phyloP scores from a whole-genome alignment of 2,797 vertebrate species.

The Cirrhinus molitorella region DNA sequence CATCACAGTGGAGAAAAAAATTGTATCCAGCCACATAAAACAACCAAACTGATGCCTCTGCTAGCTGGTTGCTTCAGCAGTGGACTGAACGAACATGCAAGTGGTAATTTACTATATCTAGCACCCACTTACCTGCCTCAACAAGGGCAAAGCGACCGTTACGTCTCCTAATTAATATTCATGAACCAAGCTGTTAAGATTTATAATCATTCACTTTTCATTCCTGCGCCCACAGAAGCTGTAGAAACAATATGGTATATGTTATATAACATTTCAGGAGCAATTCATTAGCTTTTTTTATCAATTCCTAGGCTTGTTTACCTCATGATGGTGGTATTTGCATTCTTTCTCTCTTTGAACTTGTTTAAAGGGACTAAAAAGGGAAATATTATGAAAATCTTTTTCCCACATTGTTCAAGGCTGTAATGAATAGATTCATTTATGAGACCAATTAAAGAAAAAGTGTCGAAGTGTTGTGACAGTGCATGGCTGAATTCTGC shows the following conservation, averaged over 20 bases:
- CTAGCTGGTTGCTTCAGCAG: background rate
- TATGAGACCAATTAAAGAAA: slow-evolving; percentile 17
- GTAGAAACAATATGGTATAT: background rate
- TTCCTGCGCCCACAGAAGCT: no score
- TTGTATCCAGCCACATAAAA: background rate
- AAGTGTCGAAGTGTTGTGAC: slow-evolving; percentile 17
- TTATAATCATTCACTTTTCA: slow-evolving; percentile 6
- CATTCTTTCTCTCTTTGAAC: background rate
- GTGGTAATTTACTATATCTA: slow-evolving; percentile 14
- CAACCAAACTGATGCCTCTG: background rate
- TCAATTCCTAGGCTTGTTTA: background rate
- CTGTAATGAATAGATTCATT: slow-evolving; percentile 9
- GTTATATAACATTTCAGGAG: background rate
- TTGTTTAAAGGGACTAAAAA: background rate
- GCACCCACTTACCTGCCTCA: slow-evolving; percentile 10
- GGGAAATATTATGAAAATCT: background rate
- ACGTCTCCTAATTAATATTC: slow-evolving; percentile 9
- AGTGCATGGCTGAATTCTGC: background rate
- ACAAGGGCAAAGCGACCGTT: background rate
- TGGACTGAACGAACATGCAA: background rate
- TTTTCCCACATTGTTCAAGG: background rate
- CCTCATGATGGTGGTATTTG: background rate
- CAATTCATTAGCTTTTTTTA: background rate
- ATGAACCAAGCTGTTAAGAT: slow-evolving; percentile 11
- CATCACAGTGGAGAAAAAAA: background rate